Evolutionary conservation across 1,140 invertebrate genomes (phyloP), one percentile per base, ranked within the genome.

Genomic region (Centruroides sculpturatus): DNA sequence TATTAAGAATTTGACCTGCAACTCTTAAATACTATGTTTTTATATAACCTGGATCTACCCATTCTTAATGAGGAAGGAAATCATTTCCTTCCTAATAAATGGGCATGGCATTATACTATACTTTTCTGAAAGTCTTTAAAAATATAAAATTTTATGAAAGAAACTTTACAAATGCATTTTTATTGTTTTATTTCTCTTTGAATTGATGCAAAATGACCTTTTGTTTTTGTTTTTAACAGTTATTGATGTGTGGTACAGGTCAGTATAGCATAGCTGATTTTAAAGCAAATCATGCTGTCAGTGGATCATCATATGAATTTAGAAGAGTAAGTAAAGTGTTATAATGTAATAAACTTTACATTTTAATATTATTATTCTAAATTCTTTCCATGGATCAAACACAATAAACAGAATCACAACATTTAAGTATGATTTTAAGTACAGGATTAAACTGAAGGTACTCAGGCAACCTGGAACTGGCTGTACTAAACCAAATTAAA

Each of bases 251-350:
- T 75, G 92, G 92, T 60, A 92, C 89, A 59, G 89, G 88, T n/a
- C 88, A 92, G 70, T 92, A 93, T 75, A 91, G 84, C 64, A 85
- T 93, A 56, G 80, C 86, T 12, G 92, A 96, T 76, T 85, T 94
- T 74, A 85, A 87, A 67, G 81, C 85, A 9, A 85, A 95, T 77
- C 88, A 93, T 72, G 83, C 88, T 64, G 82, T 92, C 13, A 86
- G 85, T 70, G 90, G 89, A 11, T 83, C 83, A 58, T 89, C 86
- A 1, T 78, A 84, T 0, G 86, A 89, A 70, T 94, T 93, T 73
- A 77, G 84, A 48, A 82, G 88, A 59, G 73, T 75, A 68, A 64
- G 63, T 41, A 41, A 8, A 41, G 3, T 41, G 8, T 41, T 41
- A 23, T 23, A 23, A 23, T 51, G 0, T 51, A 51, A 51, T 12